A percentile compares a stretch with the other conserved stretches of the same genome.
Conservation (phyloP, 53 echinoderm and acorn worm genomes). For the Holothuria leucospilota region DNA sequence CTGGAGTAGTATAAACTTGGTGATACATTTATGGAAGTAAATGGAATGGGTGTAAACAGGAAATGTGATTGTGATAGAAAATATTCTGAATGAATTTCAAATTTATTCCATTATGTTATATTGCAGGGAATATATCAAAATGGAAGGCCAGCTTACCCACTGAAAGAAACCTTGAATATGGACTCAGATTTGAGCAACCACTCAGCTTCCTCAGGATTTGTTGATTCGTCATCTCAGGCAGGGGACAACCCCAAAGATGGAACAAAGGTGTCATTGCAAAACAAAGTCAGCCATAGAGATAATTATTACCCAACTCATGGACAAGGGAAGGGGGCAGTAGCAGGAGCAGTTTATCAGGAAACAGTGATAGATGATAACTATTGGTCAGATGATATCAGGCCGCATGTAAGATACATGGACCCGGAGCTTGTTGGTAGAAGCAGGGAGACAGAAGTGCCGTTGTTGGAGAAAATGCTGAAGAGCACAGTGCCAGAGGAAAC, state of each 20-base stretch:
- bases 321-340: too few species aligned
- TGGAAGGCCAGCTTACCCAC: conserved; percentile 8
- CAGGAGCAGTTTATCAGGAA: background rate
- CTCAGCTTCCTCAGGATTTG: conserved; percentile 51
- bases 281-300: too few species aligned
- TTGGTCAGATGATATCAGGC: background rate
- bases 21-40: too few species aligned
- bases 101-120: background rate
- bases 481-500: conserved; percentile 49
- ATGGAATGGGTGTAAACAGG: too few species aligned
- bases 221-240: conserved; percentile 18
- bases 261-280: too few species aligned
- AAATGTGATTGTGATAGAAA: too few species aligned
- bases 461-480: conserved; percentile 43
- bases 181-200: conserved; percentile 49
- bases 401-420: conserved; percentile 24
- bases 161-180: conserved; percentile 14
- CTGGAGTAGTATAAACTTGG: too few species aligned
- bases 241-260: background rate
- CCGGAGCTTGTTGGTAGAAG: conserved; percentile 32
- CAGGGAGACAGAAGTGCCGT: conserved; percentile 39
- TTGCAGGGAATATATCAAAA: conserved; percentile 23
- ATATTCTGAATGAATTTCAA: too few species aligned
- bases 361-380: too few species aligned
- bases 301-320: too few species aligned